phyloP scores from a whole-genome alignment of 2,113 vertebrate genomes.

The Taxidea taxus region DNA sequence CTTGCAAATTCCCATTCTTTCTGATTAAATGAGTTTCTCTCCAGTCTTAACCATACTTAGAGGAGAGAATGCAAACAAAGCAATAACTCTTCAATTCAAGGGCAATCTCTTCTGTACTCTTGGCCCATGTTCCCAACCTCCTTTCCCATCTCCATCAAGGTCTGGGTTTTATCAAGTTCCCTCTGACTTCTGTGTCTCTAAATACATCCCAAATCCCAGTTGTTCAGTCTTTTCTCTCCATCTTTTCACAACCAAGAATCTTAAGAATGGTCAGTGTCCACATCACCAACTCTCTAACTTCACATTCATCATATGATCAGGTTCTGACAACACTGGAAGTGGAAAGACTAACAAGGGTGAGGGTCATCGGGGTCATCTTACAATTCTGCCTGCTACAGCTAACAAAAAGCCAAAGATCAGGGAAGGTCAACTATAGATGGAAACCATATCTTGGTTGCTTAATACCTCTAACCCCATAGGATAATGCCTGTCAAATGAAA shows the following conservation, averaged over 20 bases:
- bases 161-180: not conserved
- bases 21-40: not conserved
- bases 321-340: not conserved
- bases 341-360: not conserved
- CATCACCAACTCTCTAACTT: not conserved
- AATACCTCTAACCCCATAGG: not conserved
- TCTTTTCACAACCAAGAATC: not conserved
- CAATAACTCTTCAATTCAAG: rapidly evolving
- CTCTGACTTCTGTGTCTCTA: not conserved
- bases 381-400: not conserved
- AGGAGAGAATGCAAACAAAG: not conserved
- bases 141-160: not conserved
- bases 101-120: not conserved
- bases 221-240: not conserved
- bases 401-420: not conserved
- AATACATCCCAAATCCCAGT: not conserved
- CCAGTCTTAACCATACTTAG: not conserved
- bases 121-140: not conserved
- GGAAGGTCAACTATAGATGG: not conserved
- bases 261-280: not conserved
- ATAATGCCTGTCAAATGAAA: not conserved
- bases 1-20: not conserved
- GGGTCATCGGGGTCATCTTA: not conserved
- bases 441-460: not conserved
- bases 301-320: not conserved